Evolutionary conservation across 2,888 invertebrate species (phyloP).

Genomic region (Graphium colonna): DNA sequence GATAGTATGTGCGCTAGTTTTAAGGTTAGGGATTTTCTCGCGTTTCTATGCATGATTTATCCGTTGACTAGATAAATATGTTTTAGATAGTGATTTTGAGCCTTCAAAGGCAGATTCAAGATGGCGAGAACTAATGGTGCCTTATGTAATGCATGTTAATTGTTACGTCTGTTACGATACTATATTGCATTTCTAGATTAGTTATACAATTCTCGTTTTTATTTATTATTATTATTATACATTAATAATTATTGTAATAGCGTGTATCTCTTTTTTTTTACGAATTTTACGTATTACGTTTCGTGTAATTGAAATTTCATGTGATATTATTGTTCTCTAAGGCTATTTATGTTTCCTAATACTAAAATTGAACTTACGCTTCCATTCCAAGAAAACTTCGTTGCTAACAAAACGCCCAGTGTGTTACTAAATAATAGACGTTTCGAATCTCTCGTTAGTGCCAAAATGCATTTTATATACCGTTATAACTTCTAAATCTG

Average conservation of each 20-base stretch:
- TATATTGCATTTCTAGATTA: slow-evolving; percentile 77
- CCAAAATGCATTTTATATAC: slow-evolving; percentile 62
- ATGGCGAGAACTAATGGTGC: slow-evolving; percentile 57
- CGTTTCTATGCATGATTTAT: slow-evolving; percentile 71
- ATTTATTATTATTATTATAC: slow-evolving; percentile 56
- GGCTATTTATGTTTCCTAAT: slow-evolving; percentile 52
- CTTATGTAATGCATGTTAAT: slow-evolving; percentile 69
- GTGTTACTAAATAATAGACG: slow-evolving; percentile 32
- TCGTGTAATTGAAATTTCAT: slow-evolving; percentile 73
- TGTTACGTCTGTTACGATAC: slow-evolving; percentile 61
- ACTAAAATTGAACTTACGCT: slow-evolving; percentile 49
- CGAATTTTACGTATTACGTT: slow-evolving; percentile 60
- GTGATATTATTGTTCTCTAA: slow-evolving; percentile 74
- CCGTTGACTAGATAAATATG: slow-evolving; percentile 66
- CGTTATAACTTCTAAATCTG: slow-evolving; percentile 55
- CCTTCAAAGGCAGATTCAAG: slow-evolving; percentile 34
- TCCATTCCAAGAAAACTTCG: slow-evolving; percentile 53
- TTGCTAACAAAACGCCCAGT: slow-evolving; percentile 27
- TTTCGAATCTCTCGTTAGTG: slow-evolving; percentile 67
- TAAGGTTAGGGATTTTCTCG: slow-evolving; percentile 42
- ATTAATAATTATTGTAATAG: slow-evolving; percentile 56
- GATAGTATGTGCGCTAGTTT: slow-evolving; percentile 62
- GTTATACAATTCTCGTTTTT: slow-evolving; percentile 70
- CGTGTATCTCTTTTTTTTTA: slow-evolving; percentile 65
- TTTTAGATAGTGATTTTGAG: slow-evolving; percentile 46